phyloP scores from a whole-genome alignment of 2,113 vertebrate genomes.

The Catharus fuscescens region DNA sequence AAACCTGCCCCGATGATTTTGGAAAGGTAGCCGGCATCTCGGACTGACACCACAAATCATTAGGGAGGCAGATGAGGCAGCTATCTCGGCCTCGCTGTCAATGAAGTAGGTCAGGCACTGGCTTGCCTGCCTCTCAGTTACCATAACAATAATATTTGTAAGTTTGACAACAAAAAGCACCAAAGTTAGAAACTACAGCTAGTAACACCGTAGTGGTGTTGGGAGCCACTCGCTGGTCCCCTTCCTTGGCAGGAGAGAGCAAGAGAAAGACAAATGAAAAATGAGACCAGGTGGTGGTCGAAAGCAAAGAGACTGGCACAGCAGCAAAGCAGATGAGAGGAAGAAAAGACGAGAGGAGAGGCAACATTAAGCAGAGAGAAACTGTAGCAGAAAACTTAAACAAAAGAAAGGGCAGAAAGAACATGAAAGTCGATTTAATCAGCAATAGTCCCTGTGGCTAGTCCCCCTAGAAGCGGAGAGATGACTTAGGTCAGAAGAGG shows the following conservation, averaged over 20 bases:
- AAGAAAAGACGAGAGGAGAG: neutral
- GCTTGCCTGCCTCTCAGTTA: neutral
- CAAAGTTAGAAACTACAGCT: neutral
- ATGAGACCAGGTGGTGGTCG: neutral
- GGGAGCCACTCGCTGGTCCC: accelerated
- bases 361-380: neutral
- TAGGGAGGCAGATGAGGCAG: neutral
- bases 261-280: neutral
- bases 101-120: neutral
- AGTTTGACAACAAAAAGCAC: neutral
- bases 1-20: neutral
- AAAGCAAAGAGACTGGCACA: neutral
- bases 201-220: accelerated
- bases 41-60: neutral
- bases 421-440: neutral
- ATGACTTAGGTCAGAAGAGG: neutral
- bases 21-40: neutral
- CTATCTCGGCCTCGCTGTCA: neutral
- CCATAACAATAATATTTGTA: neutral
- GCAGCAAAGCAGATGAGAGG: neutral
- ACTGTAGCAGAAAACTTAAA: neutral
- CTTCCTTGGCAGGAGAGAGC: neutral
- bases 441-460: neutral
- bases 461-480: neutral
- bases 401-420: neutral